Evolutionary conservation across 1,140 invertebrate genomes (phyloP), one percentile per base, ranked within the genome.

Genomic region (Calephelis virginiensis): DNA sequence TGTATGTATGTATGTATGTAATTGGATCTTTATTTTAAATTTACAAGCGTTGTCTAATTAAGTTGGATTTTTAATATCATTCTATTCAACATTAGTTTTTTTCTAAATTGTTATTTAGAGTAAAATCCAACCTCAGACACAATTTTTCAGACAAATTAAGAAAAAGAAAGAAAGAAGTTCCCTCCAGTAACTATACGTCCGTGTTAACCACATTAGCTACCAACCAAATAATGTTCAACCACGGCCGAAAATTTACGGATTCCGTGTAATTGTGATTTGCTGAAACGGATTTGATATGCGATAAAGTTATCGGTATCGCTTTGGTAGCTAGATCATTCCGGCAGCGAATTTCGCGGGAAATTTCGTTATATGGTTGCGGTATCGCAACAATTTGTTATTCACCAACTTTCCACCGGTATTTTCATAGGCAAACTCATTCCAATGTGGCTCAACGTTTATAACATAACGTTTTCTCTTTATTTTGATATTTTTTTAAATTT

Each of bases 201-300:
- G 37, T 50, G 66, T 56, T 48, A 61, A 70, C 61, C 68, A 71
- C 74, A 81, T 80, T 82, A 82, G 77, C 68, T 72, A 63, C 67
- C 67, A 68, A 71, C 77, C 69, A 75, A 81, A 86, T 83, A 83
- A 82, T 84, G 80, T 81, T 80, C 80, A 74, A 76, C 78, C 79
- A 71, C 68, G 74, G 77, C 70, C 73, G 75, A 81, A 81, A 84
- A 85, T 85, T 82, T 83, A 78, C 75, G 75, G 67, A 80, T 83
- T 75, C 66, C 75, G 68, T 77, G 77, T 83, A 84, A 86, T 83
- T 84, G 82, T 83, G 83, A 86, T 84, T 80, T 82, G 83, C 77
- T 78, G 61, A 75, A 48, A 66, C 75, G 70, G 71, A 73, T 83
- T 74, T 81, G 83, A 83, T 80, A 80, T 73, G 75, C 77, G 80